Evolutionary conservation across 1,140 invertebrate genomes (phyloP).

Genomic region (Planococcus citri): DNA sequence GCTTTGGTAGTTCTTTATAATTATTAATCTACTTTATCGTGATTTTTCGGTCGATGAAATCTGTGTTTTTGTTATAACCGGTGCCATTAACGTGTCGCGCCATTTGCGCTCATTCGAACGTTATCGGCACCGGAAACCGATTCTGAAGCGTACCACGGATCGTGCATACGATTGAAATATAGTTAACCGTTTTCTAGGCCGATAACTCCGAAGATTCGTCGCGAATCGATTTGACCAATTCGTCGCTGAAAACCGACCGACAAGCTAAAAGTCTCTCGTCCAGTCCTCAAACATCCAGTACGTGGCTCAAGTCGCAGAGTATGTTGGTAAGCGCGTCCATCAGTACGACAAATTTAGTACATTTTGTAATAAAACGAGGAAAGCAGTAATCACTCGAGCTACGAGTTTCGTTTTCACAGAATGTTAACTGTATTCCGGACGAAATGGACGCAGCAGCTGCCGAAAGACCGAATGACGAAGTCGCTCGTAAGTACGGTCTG

Average conservation of each 20-base stretch:
- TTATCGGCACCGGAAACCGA: too few species aligned
- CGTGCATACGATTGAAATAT: too few species aligned
- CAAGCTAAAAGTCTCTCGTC: background rate
- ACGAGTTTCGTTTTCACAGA: background rate
- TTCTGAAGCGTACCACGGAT: too few species aligned
- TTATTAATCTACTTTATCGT: background rate
- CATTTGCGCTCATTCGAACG: too few species aligned
- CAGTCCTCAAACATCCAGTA: constrained; percentile 15
- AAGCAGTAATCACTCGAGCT: background rate
- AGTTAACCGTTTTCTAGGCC: background rate
- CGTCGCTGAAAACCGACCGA: background rate
- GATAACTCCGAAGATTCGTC: too few species aligned
- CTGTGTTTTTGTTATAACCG: too few species aligned
- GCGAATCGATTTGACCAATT: background rate
- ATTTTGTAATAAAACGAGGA: too few species aligned
- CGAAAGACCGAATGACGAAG: background rate
- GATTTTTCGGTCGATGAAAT: background rate
- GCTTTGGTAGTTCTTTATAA: constrained; percentile 18
- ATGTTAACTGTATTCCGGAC: background rate
- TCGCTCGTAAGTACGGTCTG: constrained; percentile 22
- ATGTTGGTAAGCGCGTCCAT: constrained; percentile 24
- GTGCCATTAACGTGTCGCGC: too few species aligned
- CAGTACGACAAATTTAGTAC: background rate
- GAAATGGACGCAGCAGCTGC: background rate
- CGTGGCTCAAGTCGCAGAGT: constrained; percentile 26